Percentiles rank a stretch among this genome's conserved stretches.
phyloP scores from a whole-genome alignment of 2,888 invertebrate genomes.

The Sphaeridia pumilis region DNA sequence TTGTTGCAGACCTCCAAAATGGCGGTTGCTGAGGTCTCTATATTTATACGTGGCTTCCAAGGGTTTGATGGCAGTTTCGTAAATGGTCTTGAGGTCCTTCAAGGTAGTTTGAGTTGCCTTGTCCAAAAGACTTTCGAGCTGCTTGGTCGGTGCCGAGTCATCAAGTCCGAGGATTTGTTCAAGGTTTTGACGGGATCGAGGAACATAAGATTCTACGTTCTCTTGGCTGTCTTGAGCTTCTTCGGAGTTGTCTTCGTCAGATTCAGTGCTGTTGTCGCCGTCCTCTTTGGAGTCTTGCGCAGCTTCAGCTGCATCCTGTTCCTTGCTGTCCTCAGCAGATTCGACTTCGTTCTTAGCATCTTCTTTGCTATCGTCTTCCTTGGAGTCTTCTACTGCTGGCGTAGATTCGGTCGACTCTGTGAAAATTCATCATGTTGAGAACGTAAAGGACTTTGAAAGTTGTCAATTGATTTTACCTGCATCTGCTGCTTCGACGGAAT shows the following conservation, averaged over 20 bases:
- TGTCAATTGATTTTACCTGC: slow-evolving; percentile 8
- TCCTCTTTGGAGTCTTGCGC: slow-evolving; percentile 16
- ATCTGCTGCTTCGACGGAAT: slow-evolving; percentile 30
- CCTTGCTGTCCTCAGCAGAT: slow-evolving; percentile 16
- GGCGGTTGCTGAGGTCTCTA: slow-evolving; percentile 78
- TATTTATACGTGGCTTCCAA: slow-evolving; percentile 84
- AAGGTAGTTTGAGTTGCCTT: slow-evolving; percentile 65
- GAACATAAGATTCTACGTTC: slow-evolving; percentile 45
- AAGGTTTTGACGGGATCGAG: slow-evolving; percentile 67
- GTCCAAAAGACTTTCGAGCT: slow-evolving; percentile 56
- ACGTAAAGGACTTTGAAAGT: not conserved
- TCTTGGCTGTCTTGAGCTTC: slow-evolving; percentile 32
- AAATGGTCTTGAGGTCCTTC: slow-evolving; percentile 70
- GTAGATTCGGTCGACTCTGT: slow-evolving; percentile 2
- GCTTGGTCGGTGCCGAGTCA: slow-evolving; percentile 53
- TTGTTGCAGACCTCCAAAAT: slow-evolving; percentile 54
- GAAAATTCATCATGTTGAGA: not conserved
- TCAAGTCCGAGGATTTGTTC: slow-evolving; percentile 66
- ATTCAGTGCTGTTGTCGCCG: slow-evolving; percentile 11
- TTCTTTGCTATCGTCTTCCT: slow-evolving; percentile 12
- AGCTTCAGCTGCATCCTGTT: slow-evolving; percentile 15
- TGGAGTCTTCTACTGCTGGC: slow-evolving; percentile 2
- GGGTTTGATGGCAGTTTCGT: slow-evolving; percentile 77
- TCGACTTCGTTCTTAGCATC: slow-evolving; percentile 12
- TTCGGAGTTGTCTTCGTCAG: slow-evolving; percentile 30